Percentiles rank a stretch among this genome's conserved stretches.
phyloP scores from a whole-genome alignment of 1,140 invertebrate genomes.

The Eumeta japonica region DNA sequence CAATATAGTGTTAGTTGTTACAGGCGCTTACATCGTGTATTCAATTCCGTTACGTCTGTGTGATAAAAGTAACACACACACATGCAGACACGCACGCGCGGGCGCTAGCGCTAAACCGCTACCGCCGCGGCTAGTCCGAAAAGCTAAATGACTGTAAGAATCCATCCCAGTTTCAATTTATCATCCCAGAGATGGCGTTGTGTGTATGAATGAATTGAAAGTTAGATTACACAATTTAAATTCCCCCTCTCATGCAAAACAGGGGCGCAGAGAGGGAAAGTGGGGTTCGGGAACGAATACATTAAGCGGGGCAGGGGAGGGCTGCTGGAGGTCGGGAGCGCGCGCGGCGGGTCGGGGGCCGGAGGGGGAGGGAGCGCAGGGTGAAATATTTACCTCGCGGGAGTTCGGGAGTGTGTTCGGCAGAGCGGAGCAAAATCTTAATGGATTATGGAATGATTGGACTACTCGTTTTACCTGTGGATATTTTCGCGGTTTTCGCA shows the following conservation, averaged over 20 bases:
- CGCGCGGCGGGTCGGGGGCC: slow-evolving; percentile 37
- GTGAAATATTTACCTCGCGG: slow-evolving; percentile 52
- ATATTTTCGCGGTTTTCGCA: slow-evolving; percentile 31
- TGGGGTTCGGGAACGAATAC: slow-evolving; percentile 37
- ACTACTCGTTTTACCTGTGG: slow-evolving; percentile 36
- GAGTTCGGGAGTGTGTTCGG: slow-evolving; percentile 48
- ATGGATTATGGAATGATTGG: slow-evolving; percentile 54
- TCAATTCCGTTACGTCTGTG: too few species aligned
- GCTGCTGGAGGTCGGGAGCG: slow-evolving; percentile 42
- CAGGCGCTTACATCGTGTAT: too few species aligned
- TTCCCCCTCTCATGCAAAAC: slow-evolving; percentile 55
- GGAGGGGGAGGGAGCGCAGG: slow-evolving; percentile 23
- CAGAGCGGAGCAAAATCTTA: slow-evolving; percentile 46
- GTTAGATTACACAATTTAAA: slow-evolving; percentile 59
- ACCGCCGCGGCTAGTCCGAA: slow-evolving; percentile 11
- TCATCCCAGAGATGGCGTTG: slow-evolving; percentile 51
- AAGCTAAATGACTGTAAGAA: slow-evolving; percentile 36
- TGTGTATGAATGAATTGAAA: slow-evolving; percentile 58
- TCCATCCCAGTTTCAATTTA: slow-evolving; percentile 51
- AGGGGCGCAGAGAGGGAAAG: slow-evolving; percentile 52
- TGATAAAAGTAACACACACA: too few species aligned
- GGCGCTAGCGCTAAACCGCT: too few species aligned
- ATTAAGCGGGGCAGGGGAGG: slow-evolving; percentile 34
- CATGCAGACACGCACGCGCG: too few species aligned
- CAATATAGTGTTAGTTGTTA: too few species aligned